Percentiles rank a stretch among this genome's conserved stretches.
Evolutionary conservation across 2,113 vertebrate genomes (phyloP).

Genomic region (Lamprotornis superbus): DNA sequence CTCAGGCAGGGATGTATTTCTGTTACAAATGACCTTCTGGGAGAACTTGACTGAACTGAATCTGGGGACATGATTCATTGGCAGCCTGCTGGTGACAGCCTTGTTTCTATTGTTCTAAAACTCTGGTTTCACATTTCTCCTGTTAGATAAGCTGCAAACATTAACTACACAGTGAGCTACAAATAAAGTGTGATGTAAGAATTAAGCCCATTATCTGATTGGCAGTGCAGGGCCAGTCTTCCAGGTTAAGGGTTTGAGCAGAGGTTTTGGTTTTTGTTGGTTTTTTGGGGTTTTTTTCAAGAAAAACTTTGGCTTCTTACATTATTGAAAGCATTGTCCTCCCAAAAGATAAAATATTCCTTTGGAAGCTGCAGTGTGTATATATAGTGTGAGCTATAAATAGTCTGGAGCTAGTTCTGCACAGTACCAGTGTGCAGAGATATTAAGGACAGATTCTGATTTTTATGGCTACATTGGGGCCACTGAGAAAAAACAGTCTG

Average conservation of each 20-base stretch:
- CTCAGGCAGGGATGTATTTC: not conserved
- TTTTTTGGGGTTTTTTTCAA: not conserved
- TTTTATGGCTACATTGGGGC: not conserved
- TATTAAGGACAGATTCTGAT: not conserved
- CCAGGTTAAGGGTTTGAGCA: slow-evolving; percentile 35
- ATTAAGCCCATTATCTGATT: slow-evolving; percentile 69
- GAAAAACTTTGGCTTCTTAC: slow-evolving; percentile 14
- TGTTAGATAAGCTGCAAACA: slow-evolving; percentile 54
- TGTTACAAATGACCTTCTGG: slow-evolving; percentile 42
- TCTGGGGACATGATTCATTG: slow-evolving; percentile 24
- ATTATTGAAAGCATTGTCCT: slow-evolving; percentile 48
- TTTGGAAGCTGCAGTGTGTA: slow-evolving; percentile 30
- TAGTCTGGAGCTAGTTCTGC: slow-evolving; percentile 26
- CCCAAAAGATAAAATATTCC: slow-evolving; percentile 34
- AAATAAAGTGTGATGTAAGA: slow-evolving; percentile 68
- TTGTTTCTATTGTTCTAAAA: slow-evolving; percentile 57
- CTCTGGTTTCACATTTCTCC: slow-evolving; percentile 61
- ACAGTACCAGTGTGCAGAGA: not conserved
- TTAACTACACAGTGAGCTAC: slow-evolving; percentile 22
- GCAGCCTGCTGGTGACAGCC: slow-evolving; percentile 56
- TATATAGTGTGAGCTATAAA: slow-evolving; percentile 52
- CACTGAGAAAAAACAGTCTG: not conserved
- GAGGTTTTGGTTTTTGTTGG: not conserved
- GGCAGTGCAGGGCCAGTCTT: slow-evolving; percentile 24
- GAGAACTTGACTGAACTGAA: slow-evolving; percentile 6